These are phyloP conservation scores for Anhinga rufa DNA, from an alignment of 2,113 vertebrate genomes.

Conservation along the genomic window DNA sequence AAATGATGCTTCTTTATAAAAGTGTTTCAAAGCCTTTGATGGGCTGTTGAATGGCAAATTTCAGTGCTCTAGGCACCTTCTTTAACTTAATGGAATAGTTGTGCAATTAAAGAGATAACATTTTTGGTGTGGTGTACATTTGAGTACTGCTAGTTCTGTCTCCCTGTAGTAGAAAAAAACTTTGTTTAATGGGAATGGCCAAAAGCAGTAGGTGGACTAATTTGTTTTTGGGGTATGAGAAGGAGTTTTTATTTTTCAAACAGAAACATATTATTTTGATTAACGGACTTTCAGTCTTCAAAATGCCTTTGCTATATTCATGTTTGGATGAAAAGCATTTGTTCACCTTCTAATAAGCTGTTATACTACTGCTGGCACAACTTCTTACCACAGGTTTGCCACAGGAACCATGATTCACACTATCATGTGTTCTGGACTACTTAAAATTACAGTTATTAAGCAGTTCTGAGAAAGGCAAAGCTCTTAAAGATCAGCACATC, in stretches of 20 bases:
- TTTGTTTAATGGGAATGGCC: neutral
- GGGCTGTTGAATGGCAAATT: neutral
- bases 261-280: neutral
- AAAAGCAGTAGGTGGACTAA: neutral
- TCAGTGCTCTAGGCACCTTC: neutral
- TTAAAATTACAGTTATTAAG: slow-evolving; percentile 43
- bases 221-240: neutral
- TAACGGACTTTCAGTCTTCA: slow-evolving; percentile 5
- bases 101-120: neutral
- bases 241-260: slow-evolving; percentile 21
- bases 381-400: slow-evolving; percentile 43
- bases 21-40: neutral
- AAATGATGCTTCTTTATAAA: neutral
- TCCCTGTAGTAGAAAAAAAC: neutral
- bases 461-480: slow-evolving; percentile 29
- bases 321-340: slow-evolving; percentile 6
- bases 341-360: slow-evolving; percentile 43
- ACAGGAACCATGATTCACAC: slow-evolving; percentile 59
- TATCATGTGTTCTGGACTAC: slow-evolving; percentile 7
- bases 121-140: neutral
- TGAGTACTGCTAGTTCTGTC: neutral
- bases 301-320: neutral
- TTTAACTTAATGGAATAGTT: neutral
- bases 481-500: neutral
- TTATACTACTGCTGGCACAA: slow-evolving; percentile 10